Conservation (phyloP, 2,797 vertebrate species). For the Gymnoscopelus braueri region DNA sequence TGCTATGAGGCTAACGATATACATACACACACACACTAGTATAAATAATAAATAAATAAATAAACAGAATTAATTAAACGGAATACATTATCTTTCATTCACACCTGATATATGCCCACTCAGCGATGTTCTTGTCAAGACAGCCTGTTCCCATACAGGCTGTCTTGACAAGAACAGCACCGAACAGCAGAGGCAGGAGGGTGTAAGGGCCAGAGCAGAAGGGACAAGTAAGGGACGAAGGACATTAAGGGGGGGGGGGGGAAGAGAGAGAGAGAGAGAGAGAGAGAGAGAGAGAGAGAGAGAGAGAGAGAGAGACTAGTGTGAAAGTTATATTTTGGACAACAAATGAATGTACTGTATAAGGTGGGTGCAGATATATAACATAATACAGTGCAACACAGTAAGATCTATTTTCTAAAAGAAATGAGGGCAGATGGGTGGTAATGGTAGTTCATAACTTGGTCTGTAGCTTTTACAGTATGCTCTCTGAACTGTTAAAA, state of each 20-base stretch:
- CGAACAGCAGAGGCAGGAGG: constrained; percentile 12
- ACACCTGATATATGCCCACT: constrained; percentile 20
- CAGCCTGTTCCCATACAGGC: constrained; percentile 8
- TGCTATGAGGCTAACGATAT: too few species aligned
- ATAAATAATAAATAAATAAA: too few species aligned
- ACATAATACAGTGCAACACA: too few species aligned
- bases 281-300: not conserved
- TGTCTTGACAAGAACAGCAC: constrained; percentile 17
- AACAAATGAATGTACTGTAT: not conserved
- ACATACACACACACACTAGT: too few species aligned
- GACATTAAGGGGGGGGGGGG: constrained; percentile 36
- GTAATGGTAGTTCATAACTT: too few species aligned
- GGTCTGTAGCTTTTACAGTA: too few species aligned
- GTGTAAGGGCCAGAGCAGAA: constrained; percentile 11
- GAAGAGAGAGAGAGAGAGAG: not conserved
- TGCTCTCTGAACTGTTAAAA: too few species aligned
- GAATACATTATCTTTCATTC: constrained; percentile 36
- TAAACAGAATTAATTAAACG: not conserved
- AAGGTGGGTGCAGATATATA: too few species aligned
- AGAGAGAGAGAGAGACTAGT: not conserved
- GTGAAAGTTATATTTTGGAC: not conserved
- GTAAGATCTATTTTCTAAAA: too few species aligned
- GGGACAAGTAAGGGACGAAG: constrained; percentile 39
- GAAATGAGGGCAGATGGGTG: too few species aligned
- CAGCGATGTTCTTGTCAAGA: too few species aligned